Base-by-base conservation (phyloP, 2,113 vertebrate species). In the Rhipidura dahli region DNA sequence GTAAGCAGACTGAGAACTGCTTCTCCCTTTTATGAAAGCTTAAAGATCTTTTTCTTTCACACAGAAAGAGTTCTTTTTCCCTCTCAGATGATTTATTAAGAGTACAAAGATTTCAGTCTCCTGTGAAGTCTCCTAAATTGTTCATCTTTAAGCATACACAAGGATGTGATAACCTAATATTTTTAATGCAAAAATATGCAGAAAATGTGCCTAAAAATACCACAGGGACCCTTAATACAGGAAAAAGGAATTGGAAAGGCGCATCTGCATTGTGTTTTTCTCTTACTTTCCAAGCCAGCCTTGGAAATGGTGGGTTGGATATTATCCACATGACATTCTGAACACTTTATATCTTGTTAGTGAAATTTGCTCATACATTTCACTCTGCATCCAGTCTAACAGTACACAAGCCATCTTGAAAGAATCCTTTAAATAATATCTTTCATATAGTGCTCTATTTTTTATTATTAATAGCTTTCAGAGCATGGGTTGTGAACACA, bases 121-220 rank as follows among this genome's bases (percentile, higher is more conserved):
- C 69, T 87, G 78, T 85, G 91, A 90, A 86, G 35, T 31, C 44
- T 88, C 19, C 39, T 94, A 88, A 91, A 93, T 96, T 78, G 64
- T 64, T 90, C 69, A 24, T 88, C 56, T 93, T 94, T 77, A 42
- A 93, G 64, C 68, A 90, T 61, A 86, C 76, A 77, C 22, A 66
- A 93, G 47, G 64, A 95, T 83, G 76, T 92, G 68, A 82, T 90
- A 95, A 90, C 56, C 76, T 83, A 89, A 94, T 92, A 95, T 92
- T 92, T 97, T 93, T 78, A 93, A 94, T 88, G 85, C 60, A 96
- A 96, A 97, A 93, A 88, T 90, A 94, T 90, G 64, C 76, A 94
- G 65, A 88, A 96, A 91, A 94, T 66, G 37, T 75, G 59, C 79
- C 93, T 89, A 37, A 80, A 90, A 95, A 87, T 94, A 75, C 79